Percentiles rank a stretch among this genome's conserved stretches.
phyloP scores from a whole-genome alignment of 1,140 invertebrate genomes.

The Diorhabda sublineata region DNA sequence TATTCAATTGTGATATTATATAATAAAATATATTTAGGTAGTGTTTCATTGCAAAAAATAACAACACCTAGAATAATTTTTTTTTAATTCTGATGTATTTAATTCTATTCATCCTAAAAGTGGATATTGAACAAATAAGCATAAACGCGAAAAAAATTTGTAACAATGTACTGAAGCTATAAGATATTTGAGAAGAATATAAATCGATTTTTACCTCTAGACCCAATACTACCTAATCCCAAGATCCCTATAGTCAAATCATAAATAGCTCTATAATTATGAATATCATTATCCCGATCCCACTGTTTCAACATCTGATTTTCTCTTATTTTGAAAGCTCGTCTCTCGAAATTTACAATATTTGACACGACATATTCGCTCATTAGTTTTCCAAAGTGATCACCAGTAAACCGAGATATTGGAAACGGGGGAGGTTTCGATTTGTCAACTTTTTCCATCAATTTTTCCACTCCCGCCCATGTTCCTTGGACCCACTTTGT shows the following conservation, averaged over 20 bases:
- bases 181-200: too few species aligned
- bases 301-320: constrained; percentile 48
- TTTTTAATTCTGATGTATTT: too few species aligned
- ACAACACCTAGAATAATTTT: too few species aligned
- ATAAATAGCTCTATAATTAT: constrained; percentile 43
- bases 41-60: too few species aligned
- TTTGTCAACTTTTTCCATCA: constrained; percentile 35
- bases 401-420: constrained; percentile 50
- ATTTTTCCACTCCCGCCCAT: constrained; percentile 50
- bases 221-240: constrained; percentile 52
- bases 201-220: constrained; percentile 42
- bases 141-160: too few species aligned
- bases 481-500: constrained; percentile 52
- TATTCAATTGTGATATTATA: too few species aligned
- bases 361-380: constrained; percentile 55
- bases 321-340: constrained; percentile 42
- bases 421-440: constrained; percentile 29
- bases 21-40: too few species aligned
- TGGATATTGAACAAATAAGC: too few species aligned
- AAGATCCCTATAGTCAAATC: constrained; percentile 53
- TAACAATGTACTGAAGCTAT: too few species aligned
- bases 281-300: constrained; percentile 43
- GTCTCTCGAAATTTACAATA: constrained; percentile 52
- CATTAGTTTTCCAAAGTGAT: constrained; percentile 52
- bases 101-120: too few species aligned